Conservation (phyloP, 2,797 vertebrate species). For the Pseudochirops corinnae region DNA sequence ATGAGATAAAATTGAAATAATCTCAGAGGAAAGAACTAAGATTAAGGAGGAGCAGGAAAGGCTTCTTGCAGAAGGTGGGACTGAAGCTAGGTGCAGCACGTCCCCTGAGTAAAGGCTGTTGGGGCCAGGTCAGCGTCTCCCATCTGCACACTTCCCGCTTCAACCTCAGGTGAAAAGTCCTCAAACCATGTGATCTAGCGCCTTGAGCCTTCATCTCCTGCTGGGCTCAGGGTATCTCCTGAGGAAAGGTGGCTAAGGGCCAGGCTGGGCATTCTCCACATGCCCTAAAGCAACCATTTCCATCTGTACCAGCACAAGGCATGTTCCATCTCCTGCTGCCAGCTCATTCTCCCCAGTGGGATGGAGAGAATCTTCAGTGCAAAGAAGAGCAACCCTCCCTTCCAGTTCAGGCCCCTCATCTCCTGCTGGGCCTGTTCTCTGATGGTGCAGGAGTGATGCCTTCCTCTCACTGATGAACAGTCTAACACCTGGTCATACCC, state of each 20-base stretch:
- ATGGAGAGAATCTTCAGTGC: not conserved
- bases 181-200: not conserved
- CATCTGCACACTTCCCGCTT: not conserved
- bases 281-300: not conserved
- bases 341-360: not conserved
- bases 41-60: not conserved
- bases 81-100: not conserved
- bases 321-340: not conserved
- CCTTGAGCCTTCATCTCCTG: not conserved
- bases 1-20: not conserved
- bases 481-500: not conserved
- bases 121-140: not conserved
- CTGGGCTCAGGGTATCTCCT: not conserved
- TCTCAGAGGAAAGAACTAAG: not conserved
- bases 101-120: not conserved
- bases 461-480: not conserved
- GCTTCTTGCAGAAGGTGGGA: not conserved
- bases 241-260: not conserved
- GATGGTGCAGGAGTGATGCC: not conserved
- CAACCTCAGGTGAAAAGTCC: not conserved
- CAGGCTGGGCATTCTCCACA: too few species aligned
- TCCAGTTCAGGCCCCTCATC: not conserved
- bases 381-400: not conserved
- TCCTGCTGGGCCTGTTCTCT: not conserved
- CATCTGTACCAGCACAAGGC: not conserved